phyloP scores from a whole-genome alignment of 2,113 vertebrate species.

The Pseudorectes ferrugineus region DNA sequence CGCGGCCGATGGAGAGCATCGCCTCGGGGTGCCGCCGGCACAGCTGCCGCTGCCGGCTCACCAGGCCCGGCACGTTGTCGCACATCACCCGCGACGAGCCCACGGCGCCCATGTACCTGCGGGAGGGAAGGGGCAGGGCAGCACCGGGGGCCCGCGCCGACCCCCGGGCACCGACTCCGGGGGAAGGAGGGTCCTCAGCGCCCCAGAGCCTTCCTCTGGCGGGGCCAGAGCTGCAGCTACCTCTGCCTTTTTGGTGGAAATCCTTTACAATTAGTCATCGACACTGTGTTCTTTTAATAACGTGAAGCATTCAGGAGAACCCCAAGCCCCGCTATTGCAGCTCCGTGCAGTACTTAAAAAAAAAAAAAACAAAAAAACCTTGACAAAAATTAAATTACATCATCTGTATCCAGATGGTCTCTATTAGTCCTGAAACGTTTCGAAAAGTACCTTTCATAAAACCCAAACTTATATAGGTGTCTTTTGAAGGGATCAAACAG shows the following conservation, averaged over 20 bases:
- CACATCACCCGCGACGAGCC: constrained; percentile 91
- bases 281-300: constrained; percentile 26
- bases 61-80: constrained; percentile 92
- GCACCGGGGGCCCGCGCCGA: not conserved
- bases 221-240: not conserved
- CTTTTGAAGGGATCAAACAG: constrained; percentile 70
- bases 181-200: not conserved
- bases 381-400: constrained; percentile 71
- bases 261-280: not conserved
- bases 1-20: constrained; percentile 88
- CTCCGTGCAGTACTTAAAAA: not conserved
- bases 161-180: not conserved
- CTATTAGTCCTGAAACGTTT: constrained; percentile 71
- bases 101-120: constrained; percentile 90
- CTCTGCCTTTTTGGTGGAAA: not conserved
- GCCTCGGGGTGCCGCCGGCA: constrained; percentile 87
- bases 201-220: not conserved
- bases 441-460: constrained; percentile 69
- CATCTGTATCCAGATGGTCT: constrained; percentile 76
- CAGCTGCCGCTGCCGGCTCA: constrained; percentile 90
- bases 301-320: constrained; percentile 18
- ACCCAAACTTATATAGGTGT: constrained; percentile 67
- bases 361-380: not conserved
- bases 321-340: not conserved
- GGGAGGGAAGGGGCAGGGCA: constrained; percentile 5